Base-by-base conservation (phyloP, 2,888 invertebrate genomes). In the Cylloceria caligata region DNA sequence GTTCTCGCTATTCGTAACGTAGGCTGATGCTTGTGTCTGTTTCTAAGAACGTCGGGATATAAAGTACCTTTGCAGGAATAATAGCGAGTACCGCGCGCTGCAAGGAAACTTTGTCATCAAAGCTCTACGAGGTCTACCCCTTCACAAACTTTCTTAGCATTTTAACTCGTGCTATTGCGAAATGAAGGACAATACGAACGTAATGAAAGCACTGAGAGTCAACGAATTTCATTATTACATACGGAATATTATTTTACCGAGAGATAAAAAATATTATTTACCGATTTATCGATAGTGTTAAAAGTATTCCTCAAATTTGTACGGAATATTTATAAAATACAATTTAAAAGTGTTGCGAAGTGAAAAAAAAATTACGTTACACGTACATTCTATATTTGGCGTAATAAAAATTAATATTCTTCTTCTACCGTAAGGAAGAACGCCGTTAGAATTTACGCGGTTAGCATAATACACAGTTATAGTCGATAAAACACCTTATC, bases 41-140 rank as follows among this genome's bases (percentile, higher is more conserved):
- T 81, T 80, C 85, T 72, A 78, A 84, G 83, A 83, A 74, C 78
- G 49, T 9, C 39, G 68, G 75, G 74, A 68, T 60, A 78, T 78
- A 80, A 77, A 79, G 30, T 71, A 49, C 39, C 67, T 71, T 52
- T 19, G 13, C 62, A 27, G 69, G 76, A 80, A 84, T 83, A 85
- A 83, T 81, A 83, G 65, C 55, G 49, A 68, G 36, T 24, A 30
- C 39, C 24, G 11, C 19, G 11, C 39, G 36, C 19, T 39, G 30
- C 68, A 68, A 74, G 68, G 62, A 80, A 80, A 80, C 71, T 80
- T 80, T 71, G 75, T 71, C 71, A 75, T 75, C 80, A 65, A 74
- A 69, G 65, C 75, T 80, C 49, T 30, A 16, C 67, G 57, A 34
- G 13, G 16, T 30, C 52, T 60, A 30, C 45, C 34, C 60, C 68